A percentile compares a stretch with the other conserved stretches of the same genome.
Evolutionary conservation across 2,797 vertebrate species (phyloP).

Genomic region (Telmatherina bonti): DNA sequence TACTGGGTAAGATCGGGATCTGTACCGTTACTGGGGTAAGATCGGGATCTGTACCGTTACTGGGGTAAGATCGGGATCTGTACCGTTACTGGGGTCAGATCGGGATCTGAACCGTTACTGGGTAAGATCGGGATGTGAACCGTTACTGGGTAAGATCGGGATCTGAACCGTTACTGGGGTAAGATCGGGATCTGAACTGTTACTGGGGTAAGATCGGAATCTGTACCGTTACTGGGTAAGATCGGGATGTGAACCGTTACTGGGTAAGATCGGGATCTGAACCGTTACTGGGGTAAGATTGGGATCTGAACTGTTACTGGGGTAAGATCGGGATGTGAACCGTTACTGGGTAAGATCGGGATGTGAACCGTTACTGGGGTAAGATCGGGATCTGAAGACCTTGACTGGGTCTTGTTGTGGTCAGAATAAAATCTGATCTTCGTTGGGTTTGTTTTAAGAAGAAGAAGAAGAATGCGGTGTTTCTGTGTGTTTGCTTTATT

Average conservation of each 20-base stretch:
- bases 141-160: slow-evolving; percentile 87
- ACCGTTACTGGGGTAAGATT: slow-evolving; percentile 88
- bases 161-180: slow-evolving; percentile 85
- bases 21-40: slow-evolving; percentile 88
- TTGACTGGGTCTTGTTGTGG: too few species aligned
- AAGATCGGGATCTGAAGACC: slow-evolving; percentile 53
- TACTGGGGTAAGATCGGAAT: slow-evolving; percentile 87
- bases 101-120: slow-evolving; percentile 47
- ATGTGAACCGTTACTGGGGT: slow-evolving; percentile 85
- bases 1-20: slow-evolving; percentile 86
- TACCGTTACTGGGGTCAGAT: slow-evolving; percentile 88
- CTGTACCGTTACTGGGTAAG: slow-evolving; percentile 87
- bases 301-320: slow-evolving; percentile 69
- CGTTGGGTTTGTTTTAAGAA: too few species aligned
- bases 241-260: neutral
- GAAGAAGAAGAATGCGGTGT: too few species aligned
- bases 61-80: slow-evolving; percentile 86
- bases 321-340: slow-evolving; percentile 80
- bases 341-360: slow-evolving; percentile 87
- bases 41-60: neutral
- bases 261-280: slow-evolving; percentile 84
- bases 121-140: slow-evolving; percentile 80
- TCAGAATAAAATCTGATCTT: too few species aligned
- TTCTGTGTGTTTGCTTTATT: slow-evolving; percentile 1
- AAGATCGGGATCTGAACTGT: slow-evolving; percentile 47